phyloP scores from a whole-genome alignment of 2,113 vertebrate species.

The Cairina moschata region DNA sequence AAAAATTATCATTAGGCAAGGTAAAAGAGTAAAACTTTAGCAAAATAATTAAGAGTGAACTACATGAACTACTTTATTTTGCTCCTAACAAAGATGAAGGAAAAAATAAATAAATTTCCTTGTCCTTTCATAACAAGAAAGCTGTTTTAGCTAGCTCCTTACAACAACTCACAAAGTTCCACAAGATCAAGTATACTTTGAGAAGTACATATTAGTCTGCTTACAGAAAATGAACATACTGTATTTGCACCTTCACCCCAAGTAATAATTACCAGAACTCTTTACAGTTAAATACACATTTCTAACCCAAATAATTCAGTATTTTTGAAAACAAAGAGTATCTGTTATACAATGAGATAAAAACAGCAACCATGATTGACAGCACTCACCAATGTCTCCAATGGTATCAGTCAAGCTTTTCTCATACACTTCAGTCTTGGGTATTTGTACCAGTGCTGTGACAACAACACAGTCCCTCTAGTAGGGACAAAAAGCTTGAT shows the following conservation, averaged over 20 bases:
- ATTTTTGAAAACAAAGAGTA: not conserved
- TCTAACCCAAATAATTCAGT: not conserved
- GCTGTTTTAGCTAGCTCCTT: not conserved
- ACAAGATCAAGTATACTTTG: not conserved
- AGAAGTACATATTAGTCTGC: not conserved
- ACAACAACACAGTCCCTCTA: not conserved
- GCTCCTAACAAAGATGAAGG: accelerated
- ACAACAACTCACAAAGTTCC: not conserved
- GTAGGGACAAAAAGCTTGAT: not conserved
- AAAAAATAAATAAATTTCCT: not conserved
- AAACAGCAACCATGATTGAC: not conserved
- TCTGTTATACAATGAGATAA: not conserved
- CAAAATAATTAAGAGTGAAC: not conserved
- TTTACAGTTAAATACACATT: not conserved
- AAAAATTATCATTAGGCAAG: not conserved
- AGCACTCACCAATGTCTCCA: not conserved
- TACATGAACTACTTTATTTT: not conserved
- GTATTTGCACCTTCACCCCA: not conserved
- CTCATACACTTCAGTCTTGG: not conserved
- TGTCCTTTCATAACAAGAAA: not conserved
- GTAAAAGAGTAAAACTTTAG: not conserved
- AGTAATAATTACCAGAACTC: not conserved
- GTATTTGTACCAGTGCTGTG: not conserved
- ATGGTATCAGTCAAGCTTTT: not conserved
- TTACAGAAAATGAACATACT: not conserved